These are phyloP conservation scores for Dugesia japonica DNA, from an alignment of 2,888 invertebrate species.

Conservation along the genomic window DNA sequence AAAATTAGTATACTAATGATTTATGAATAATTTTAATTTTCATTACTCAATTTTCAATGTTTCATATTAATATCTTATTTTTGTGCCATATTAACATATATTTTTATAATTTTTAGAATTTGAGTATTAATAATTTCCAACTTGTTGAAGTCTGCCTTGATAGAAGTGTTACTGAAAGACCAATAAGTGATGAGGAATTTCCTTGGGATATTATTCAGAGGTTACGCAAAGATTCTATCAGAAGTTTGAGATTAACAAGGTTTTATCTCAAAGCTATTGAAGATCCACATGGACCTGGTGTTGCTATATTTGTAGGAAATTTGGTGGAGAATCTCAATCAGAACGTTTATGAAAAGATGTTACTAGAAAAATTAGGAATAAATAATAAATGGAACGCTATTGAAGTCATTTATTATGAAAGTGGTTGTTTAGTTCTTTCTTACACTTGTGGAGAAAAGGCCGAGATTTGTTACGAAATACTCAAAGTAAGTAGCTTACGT, in stretches of 20 bases:
- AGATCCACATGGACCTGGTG: slow-evolving; percentile 90
- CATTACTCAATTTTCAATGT: background rate
- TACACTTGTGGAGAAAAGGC: slow-evolving; percentile 81
- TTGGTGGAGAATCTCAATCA: slow-evolving; percentile 69
- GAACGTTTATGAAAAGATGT: slow-evolving; percentile 86
- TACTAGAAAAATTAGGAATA: slow-evolving; percentile 75
- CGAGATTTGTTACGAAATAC: slow-evolving; percentile 76
- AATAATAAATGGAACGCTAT: slow-evolving; percentile 62
- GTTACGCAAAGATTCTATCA: slow-evolving; percentile 62
- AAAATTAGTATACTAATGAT: background rate
- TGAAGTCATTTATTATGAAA: slow-evolving; percentile 98
- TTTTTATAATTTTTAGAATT: slow-evolving; percentile 38
- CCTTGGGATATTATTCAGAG: slow-evolving; percentile 46
- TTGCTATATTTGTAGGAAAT: slow-evolving; percentile 90
- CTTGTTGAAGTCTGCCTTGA: slow-evolving; percentile 78
- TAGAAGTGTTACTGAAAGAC: slow-evolving; percentile 45
- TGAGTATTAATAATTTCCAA: slow-evolving; percentile 57
- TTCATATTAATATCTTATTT: background rate
- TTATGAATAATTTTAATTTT: background rate
- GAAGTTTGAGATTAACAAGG: slow-evolving; percentile 91
- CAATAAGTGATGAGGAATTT: slow-evolving; percentile 41
- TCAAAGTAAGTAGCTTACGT: slow-evolving; percentile 49
- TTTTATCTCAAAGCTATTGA: slow-evolving; percentile 93
- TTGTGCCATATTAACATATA: background rate
- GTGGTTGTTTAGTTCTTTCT: slow-evolving; percentile 91